Percentiles rank a stretch among this genome's conserved stretches.
phyloP scores from a whole-genome alignment of 2,113 vertebrate species.

The Rhabdomys dilectus region DNA sequence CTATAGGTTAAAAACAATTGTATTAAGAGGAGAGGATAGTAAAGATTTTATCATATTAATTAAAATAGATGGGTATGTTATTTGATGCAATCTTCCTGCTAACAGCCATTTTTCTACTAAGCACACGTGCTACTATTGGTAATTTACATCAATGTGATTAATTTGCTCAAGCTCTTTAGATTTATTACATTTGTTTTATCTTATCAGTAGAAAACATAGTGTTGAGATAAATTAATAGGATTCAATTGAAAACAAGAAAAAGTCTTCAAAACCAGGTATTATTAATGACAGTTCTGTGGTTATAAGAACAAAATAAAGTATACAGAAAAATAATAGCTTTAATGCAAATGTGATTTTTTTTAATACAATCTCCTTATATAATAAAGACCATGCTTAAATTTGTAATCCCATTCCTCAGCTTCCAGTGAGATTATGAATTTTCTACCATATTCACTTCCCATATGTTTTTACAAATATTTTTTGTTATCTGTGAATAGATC shows the following conservation, averaged over 20 bases:
- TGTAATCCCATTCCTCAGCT: background rate
- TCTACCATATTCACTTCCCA: background rate
- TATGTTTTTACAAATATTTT: background rate
- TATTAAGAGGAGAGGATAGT: background rate
- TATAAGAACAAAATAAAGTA: background rate
- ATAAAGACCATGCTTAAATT: background rate
- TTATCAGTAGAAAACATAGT: background rate
- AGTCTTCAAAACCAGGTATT: background rate
- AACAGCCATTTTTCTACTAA: background rate
- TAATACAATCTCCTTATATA: background rate
- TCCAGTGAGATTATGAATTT: background rate
- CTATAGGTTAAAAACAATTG: background rate
- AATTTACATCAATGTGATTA: background rate
- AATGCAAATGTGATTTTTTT: background rate
- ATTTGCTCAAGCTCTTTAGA: background rate
- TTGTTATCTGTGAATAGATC: background rate
- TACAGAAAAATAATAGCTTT: background rate
- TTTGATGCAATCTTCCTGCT: background rate
- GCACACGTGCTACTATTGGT: background rate
- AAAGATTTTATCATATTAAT: background rate
- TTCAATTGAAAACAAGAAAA: conserved; percentile 9
- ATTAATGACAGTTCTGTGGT: conserved; percentile 14
- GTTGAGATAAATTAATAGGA: background rate
- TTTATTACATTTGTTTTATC: background rate
- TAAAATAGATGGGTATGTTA: background rate